Evolutionary conservation across 2,888 invertebrate species (phyloP), one percentile per base, ranked within the genome.

Genomic region (Drosophila histrio): DNA sequence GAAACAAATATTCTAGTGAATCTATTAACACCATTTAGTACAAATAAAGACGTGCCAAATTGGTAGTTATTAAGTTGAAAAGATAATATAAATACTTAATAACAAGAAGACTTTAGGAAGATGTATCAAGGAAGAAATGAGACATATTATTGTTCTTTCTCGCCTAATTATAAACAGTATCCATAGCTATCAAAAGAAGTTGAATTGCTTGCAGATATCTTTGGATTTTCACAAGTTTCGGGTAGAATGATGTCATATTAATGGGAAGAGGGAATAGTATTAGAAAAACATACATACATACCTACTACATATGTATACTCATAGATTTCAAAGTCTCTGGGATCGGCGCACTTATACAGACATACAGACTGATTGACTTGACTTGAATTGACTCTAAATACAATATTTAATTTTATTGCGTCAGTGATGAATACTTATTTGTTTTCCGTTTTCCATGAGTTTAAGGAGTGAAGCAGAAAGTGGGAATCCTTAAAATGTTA

Each of bases 211-310:
- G 0, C 17, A 9, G 1, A 46, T 30, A 30, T 28, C 28, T 11
- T 28, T 22, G 17, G 21, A 3, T 21, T 19, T 21, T 13, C 9
- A 3, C 22, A 24, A 32, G n/a, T 44, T 44, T 17, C 28, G 17
- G 17, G 28, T 28, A 11, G 2, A 19, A 44, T 44, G 44, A 44
- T 44, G 44, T 44, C 44, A 44, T 44, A 7, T 28, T 26, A 44
- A 28, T 44, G 44, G 24, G 17, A 44, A 17, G 26, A 1, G 17
- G n/a, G n/a, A n/a, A n/a, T n/a, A n/a, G n/a, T n/a, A n/a, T n/a
- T n/a, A n/a, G n/a, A n/a, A 44, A 44, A 15, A 6, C 24, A 24
- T 11, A 13, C n/a, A 41, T 8, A 13, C 11, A 15, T 5, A 26
- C 4, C n/a, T 3, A n/a, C n/a, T n/a, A 24, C 13, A 24, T 17